These are phyloP conservation scores for Pao palembangensis DNA, from an alignment of 2,113 vertebrate species.

Conservation along the genomic window DNA sequence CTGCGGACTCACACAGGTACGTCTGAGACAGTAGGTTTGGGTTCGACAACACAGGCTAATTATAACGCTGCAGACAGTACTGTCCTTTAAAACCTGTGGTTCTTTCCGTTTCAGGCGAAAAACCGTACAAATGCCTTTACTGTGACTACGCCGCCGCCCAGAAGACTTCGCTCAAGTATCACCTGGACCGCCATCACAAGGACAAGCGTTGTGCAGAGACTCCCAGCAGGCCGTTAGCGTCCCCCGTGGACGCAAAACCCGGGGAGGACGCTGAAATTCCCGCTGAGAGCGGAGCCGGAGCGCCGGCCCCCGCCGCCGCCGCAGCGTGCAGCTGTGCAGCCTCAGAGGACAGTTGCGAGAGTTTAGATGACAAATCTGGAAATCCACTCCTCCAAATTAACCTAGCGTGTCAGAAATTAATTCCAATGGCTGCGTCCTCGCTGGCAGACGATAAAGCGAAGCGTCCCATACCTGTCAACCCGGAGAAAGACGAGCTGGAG, in stretches of 20 bases:
- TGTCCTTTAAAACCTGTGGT: background rate
- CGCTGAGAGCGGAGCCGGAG: conserved; percentile 56
- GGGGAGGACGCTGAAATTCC: conserved; percentile 37
- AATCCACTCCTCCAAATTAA: conserved; percentile 34
- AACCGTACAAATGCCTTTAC: conserved; percentile 93
- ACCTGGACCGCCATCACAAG: conserved; percentile 92
- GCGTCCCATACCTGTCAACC: conserved; percentile 43
- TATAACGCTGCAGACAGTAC: too few relatives aligned
- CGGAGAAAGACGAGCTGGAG: conserved; percentile 52
- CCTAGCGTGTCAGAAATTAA: conserved; percentile 30
- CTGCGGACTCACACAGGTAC: conserved; percentile 97
- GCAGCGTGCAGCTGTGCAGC: background rate
- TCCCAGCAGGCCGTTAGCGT: conserved; percentile 51
- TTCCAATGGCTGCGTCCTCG: conserved; percentile 20
- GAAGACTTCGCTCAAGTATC: conserved; percentile 94
- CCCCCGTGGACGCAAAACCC: conserved; percentile 35
- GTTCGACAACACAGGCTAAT: background rate
- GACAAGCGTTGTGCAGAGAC: conserved; percentile 75
- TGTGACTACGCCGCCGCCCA: conserved; percentile 96
- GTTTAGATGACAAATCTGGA: conserved; percentile 1
- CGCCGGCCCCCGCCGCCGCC: background rate
- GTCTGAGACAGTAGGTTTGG: too few relatives aligned
- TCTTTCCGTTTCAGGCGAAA: conserved; percentile 83
- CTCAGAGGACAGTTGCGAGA: conserved; percentile 29
- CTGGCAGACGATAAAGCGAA: conserved; percentile 25